Base-by-base conservation (phyloP, 2,888 invertebrate species). In the Heliconius erato region DNA sequence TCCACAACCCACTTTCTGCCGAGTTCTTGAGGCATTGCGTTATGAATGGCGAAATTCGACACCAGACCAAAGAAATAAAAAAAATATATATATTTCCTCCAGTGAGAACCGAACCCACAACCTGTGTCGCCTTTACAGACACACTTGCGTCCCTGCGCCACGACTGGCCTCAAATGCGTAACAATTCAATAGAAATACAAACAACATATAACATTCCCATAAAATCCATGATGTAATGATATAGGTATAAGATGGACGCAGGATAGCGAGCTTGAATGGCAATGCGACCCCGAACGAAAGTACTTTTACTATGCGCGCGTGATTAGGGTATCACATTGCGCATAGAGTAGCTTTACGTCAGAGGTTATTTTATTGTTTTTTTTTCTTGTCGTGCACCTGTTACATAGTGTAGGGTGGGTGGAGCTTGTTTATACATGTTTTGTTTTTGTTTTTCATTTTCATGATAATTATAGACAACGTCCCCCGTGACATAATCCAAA, bases 231-330 rank as follows among this genome's bases (percentile, higher is more conserved):
- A 82, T 76, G 81, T 85, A 86, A 89, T 90, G 89, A 89, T 89
- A 89, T 89, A 91, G 89, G 89, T 88, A 89, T 89, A 91, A 89
- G 89, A 87, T 87, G 85, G 88, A 87, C 89, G 87, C 89, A 88
- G 86, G 86, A 85, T 86, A 87, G 86, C 80, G 81, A 88, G 81
- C 88, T 84, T 92, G 95, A 94, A 95, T 95, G 94, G 92, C 93
- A 94, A 95, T 94, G 92, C 91, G 94, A 91, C 95, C 94, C 92
- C 94, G 92, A 95, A 95, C 90, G 95, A 95, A 95, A 95, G 95
- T 94, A 95, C 95, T 95, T 95, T 95, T 95, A 95, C 95, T 95
- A 91, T 93, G 92, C 92, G 88, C 86, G 88, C 95, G 95, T 95
- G 95, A 94, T 89, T 88, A 82, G 95, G 90, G 86, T 95, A 88